phyloP scores from a whole-genome alignment of 1,140 invertebrate genomes.

The Drosophila ercepeae region DNA sequence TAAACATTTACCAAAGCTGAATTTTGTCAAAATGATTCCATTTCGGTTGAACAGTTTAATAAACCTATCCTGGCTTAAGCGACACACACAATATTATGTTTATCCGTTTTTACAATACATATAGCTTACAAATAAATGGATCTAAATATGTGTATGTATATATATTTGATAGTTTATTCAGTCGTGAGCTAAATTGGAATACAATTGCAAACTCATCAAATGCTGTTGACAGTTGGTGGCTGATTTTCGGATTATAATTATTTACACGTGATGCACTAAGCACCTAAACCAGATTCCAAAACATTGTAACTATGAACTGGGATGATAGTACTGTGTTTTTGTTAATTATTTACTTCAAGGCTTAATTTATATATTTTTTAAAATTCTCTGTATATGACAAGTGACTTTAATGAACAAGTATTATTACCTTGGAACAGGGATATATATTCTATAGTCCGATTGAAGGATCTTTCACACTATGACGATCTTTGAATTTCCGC shows the following conservation, averaged over 20 bases:
- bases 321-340: no score
- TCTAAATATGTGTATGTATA: conserved; percentile 2
- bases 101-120: conserved; percentile 31
- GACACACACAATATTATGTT: conserved; percentile 27
- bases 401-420: no score
- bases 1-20: conserved; percentile 28
- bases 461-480: no score
- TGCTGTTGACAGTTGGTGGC: conserved; percentile 57
- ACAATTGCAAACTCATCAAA: conserved; percentile 28
- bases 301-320: conserved; percentile 51
- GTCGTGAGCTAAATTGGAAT: conserved; percentile 21
- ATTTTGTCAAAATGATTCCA: conserved; percentile 24
- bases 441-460: no score
- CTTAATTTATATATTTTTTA: no score
- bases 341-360: no score
- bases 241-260: conserved; percentile 71
- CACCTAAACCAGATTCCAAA: conserved; percentile 54
- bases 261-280: conserved; percentile 55
- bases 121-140: conserved; percentile 34
- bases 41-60: conserved; percentile 24
- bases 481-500: background rate
- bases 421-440: no score
- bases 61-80: background rate
- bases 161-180: conserved; percentile 28
- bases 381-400: no score